Evolutionary conservation across 1,140 invertebrate genomes (phyloP).

Genomic region (Teleopsis dalmanni): DNA sequence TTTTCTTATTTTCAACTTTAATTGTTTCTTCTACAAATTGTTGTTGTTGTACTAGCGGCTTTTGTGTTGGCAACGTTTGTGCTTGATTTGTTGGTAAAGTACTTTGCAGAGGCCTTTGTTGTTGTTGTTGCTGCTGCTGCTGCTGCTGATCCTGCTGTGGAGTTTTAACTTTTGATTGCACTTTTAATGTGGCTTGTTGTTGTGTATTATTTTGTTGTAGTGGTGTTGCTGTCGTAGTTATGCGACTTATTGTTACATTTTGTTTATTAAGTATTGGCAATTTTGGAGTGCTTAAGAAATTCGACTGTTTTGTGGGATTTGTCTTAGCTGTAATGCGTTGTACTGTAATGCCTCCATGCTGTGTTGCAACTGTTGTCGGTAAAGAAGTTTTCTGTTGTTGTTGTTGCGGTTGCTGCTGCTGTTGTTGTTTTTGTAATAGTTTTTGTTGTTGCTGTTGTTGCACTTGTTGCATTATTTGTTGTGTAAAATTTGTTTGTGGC

Average conservation of each 20-base stretch:
- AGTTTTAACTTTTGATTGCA: conserved; percentile 2
- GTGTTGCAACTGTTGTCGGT: background rate
- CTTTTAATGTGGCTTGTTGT: conserved; percentile 6
- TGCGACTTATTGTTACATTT: conserved; percentile 37
- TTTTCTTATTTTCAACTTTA: background rate
- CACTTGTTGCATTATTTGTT: conserved; percentile 18
- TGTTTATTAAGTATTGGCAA: conserved; percentile 32
- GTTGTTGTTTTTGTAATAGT: conserved; percentile 7
- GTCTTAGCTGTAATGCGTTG: conserved; percentile 29
- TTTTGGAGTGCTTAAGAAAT: conserved; percentile 19
- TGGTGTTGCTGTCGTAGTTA: conserved; percentile 12
- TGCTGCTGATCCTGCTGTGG: background rate
- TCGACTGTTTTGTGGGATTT: background rate
- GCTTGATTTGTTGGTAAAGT: conserved; percentile 3
- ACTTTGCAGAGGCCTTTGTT: background rate
- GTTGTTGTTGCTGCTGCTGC: conserved; percentile 11
- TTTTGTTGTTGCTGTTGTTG: conserved; percentile 13
- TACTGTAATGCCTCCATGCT: conserved; percentile 20
- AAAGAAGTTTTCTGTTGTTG: conserved; percentile 3
- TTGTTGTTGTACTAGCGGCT: conserved; percentile 1
- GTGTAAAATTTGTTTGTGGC: conserved; percentile 16
- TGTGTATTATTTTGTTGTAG: conserved; percentile 8
- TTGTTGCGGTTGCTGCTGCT: conserved; percentile 12
- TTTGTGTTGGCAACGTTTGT: conserved; percentile 6
- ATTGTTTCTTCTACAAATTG: background rate